Evolutionary conservation across 2,888 invertebrate genomes (phyloP).

Genomic region (Clunio marinus): DNA sequence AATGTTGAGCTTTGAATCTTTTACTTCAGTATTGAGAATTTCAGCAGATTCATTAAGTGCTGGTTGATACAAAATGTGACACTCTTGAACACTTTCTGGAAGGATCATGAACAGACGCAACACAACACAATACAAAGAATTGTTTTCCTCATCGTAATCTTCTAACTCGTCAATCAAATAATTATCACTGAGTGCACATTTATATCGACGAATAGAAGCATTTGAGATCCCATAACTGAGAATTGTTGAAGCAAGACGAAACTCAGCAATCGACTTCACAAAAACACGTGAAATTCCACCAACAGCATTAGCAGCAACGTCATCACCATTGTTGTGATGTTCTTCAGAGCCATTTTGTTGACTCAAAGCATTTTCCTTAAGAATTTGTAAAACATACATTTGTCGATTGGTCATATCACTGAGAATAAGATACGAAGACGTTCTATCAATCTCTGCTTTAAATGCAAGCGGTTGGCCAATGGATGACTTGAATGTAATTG

Average conservation of each 20-base stretch:
- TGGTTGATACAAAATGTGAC: conserved; percentile 63
- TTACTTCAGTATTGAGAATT: conserved; percentile 42
- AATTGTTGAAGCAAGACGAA: conserved; percentile 80
- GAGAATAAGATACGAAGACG: conserved; percentile 79
- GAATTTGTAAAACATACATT: conserved; percentile 74
- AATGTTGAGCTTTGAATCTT: background rate
- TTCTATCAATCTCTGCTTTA: conserved; percentile 72
- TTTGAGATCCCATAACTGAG: conserved; percentile 84
- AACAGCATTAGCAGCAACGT: background rate
- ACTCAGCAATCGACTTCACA: conserved; percentile 76
- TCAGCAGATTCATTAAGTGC: conserved; percentile 47
- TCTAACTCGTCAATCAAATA: conserved; percentile 56
- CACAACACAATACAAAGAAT: conserved; percentile 55
- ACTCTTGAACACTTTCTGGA: conserved; percentile 84
- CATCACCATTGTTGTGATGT: background rate
- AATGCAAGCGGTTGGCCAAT: conserved; percentile 46
- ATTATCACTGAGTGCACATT: conserved; percentile 51
- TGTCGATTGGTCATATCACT: conserved; percentile 82
- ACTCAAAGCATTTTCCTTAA: conserved; percentile 55
- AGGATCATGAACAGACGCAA: conserved; percentile 72
- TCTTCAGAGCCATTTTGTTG: conserved; percentile 12
- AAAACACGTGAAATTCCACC: conserved; percentile 53
- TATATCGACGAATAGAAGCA: conserved; percentile 59
- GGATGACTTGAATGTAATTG: conserved; percentile 63
- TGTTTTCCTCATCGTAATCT: conserved; percentile 57